Base-by-base conservation (phyloP, 37 sponge, comb jelly and placozoan species). In the Chondrilla cf. caribensis region DNA sequence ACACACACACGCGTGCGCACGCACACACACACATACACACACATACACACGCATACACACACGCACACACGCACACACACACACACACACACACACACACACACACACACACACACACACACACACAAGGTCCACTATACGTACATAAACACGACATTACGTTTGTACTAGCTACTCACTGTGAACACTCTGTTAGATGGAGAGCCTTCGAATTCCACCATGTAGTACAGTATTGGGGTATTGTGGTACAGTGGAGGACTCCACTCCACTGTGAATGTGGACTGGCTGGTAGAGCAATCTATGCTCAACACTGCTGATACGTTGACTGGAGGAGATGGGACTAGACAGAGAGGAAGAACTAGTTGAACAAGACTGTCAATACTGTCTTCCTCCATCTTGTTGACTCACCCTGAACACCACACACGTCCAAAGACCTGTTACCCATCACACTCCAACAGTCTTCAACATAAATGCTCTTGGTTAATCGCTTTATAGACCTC, bases 261-360 rank as follows among this genome's bases (percentile, higher is more conserved):
- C 64, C 64, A 62, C 18, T 6, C 6, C 29, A 62, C 64, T 62
- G 18, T 62, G 29, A 62, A 6, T 5, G 64, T 62, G 64, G 64
- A n/a, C 25, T n/a, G 6, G 15, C 22, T 28, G 7, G 18, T 29
- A 7, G 64, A 62, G 51, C 9, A 47, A 11, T 47, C 11, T 11
- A 47, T 11, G 15, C 25, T n/a, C 29, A 62, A 7, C 8, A 62
- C 64, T 29, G 64, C 64, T 28, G 64, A 29, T n/a, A 62, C 22
- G 29, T 62, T 62, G 64, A 62, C 64, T 62, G 64, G 64, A n/a
- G 25, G 64, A 29, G 64, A 62, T 29, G 64, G 64, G 15, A 62
- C 64, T 62, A 28, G 25, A 62, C 25, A 28, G 64, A 62, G 6
- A n/a, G 22, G 64, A 62, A 62, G 51, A 47, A 47, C 6, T 11